Base-by-base conservation (phyloP, 2,797 vertebrate genomes). In the Orestias chungarensis region DNA sequence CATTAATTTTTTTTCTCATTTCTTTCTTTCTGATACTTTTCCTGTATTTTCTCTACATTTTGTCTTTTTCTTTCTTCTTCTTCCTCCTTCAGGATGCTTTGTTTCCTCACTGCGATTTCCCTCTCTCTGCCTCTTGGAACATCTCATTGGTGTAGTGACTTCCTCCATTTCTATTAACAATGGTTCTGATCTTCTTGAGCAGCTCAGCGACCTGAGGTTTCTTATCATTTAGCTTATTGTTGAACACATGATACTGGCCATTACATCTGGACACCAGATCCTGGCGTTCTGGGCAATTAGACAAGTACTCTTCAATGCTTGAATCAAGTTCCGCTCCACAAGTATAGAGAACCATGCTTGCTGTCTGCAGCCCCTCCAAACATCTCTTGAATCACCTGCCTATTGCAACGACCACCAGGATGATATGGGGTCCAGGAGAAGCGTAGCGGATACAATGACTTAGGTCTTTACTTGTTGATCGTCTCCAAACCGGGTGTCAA, bases 111-210 rank as follows among this genome's bases (percentile, higher is more conserved):
- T 12, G 72, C 43, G 0, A 69, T 2, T 0, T 0, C 5, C 29
- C 55, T 79, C 54, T 79, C 54, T 64, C 43, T 0, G 76, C 73
- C 29, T 73, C 55, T 42, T 75, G 70, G 47, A 82, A 79, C 70
- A 82, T 79, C 10, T 73, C 1, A 4, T 31, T 82, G 66, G 80
- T 82, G 72, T 82, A 78, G 68, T 78, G 75, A 23, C 68, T 75
- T 71, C 75, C 80, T 75, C 75, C 65, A 1, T 82, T 75, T 6
- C 2, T 62, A 52, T 54, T 9, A 25, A 23, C 29, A n/a, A 75
- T 1, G 20, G 44, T 31, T 69, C 55, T 64, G 71, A 77, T 71
- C 79, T 77, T 81, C 64, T 74, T 62, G 27, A 81, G 29, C 68
- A 81, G 71, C 55, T 59, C 49, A 17, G 23, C 59, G 55, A 81